Percentiles rank a stretch among this genome's conserved stretches.
These are phyloP conservation scores for Phasia obesa DNA, from an alignment of 2,888 invertebrate species.

Conservation along the genomic window DNA sequence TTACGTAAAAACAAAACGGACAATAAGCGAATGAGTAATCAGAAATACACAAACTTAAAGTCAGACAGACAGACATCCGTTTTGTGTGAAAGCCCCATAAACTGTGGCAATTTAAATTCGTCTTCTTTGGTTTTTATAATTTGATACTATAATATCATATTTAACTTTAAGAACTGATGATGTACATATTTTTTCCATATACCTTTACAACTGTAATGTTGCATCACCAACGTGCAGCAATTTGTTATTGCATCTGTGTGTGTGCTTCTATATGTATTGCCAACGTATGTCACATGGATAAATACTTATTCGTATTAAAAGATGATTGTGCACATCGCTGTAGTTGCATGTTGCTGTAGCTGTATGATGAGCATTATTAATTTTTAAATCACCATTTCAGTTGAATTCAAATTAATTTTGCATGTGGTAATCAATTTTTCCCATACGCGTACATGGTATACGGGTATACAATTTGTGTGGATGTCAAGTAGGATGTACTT, in stretches of 20 bases:
- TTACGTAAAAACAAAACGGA: conserved; percentile 27
- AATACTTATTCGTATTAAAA: conserved; percentile 27
- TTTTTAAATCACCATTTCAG: conserved; percentile 72
- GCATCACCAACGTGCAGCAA: conserved; percentile 19
- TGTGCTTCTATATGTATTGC: background rate
- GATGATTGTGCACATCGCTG: background rate
- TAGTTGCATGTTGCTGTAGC: conserved; percentile 4
- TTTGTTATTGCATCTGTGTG: background rate
- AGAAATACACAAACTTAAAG: conserved; percentile 8
- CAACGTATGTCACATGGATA: conserved; percentile 43
- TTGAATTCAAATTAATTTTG: conserved; percentile 73
- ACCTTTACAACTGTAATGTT: background rate
- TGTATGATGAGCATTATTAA: conserved; percentile 71
- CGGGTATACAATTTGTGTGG: background rate
- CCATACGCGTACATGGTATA: conserved; percentile 27
- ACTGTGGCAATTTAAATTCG: conserved; percentile 45
- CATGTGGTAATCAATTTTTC: conserved; percentile 71
- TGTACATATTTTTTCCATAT: conserved; percentile 7
- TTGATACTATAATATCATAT: conserved; percentile 46
- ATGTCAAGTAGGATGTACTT: conserved; percentile 2
- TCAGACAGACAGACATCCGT: background rate
- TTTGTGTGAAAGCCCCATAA: conserved; percentile 43
- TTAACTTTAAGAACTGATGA: conserved; percentile 49
- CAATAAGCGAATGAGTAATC: conserved; percentile 27
- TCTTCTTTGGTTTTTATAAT: conserved; percentile 40